These are phyloP conservation scores for Chelonia mydas DNA, from an alignment of 2,797 vertebrate species.

Conservation along the genomic window DNA sequence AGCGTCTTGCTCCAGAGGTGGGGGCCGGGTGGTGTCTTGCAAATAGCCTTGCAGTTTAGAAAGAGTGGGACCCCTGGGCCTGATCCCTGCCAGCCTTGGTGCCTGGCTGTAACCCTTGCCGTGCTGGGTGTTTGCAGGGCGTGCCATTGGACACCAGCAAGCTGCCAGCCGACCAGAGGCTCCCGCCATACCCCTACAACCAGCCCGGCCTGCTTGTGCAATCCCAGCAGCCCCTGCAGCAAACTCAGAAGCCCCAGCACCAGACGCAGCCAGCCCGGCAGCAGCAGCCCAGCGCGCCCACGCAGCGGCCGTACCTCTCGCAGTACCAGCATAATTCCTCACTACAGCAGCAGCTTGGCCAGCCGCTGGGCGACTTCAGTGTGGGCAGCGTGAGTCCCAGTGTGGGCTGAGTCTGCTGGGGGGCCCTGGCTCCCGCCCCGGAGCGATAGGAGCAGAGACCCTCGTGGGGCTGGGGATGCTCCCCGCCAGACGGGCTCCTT, in stretches of 20 bases:
- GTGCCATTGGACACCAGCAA: conserved; percentile 93
- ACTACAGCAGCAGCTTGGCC: conserved; percentile 64
- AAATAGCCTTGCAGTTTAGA: background rate
- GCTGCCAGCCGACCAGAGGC: conserved; percentile 88
- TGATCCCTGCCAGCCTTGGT: rapidly evolving
- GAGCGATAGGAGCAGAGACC: no score
- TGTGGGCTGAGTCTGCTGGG: background rate
- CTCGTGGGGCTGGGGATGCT: background rate
- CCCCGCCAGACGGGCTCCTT: background rate
- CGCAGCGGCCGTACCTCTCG: conserved; percentile 39
- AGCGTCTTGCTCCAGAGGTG: background rate
- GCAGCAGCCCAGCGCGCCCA: background rate
- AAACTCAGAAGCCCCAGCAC: conserved; percentile 57
- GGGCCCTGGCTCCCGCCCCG: background rate
- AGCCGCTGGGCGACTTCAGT: conserved; percentile 81
- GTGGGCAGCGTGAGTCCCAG: conserved; percentile 86
- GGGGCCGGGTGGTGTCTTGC: background rate
- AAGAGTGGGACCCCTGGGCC: background rate
- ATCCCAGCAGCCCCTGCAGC: conserved; percentile 64
- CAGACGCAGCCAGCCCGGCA: conserved; percentile 74
- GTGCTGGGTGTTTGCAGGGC: conserved; percentile 79
- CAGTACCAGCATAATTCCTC: conserved; percentile 58
- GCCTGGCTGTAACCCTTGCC: background rate
- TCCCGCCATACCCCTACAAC: conserved; percentile 87
- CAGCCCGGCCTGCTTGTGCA: conserved; percentile 79